These are phyloP conservation scores for Tachuris rubrigastra DNA, from an alignment of 2,113 vertebrate genomes.

Conservation along the genomic window DNA sequence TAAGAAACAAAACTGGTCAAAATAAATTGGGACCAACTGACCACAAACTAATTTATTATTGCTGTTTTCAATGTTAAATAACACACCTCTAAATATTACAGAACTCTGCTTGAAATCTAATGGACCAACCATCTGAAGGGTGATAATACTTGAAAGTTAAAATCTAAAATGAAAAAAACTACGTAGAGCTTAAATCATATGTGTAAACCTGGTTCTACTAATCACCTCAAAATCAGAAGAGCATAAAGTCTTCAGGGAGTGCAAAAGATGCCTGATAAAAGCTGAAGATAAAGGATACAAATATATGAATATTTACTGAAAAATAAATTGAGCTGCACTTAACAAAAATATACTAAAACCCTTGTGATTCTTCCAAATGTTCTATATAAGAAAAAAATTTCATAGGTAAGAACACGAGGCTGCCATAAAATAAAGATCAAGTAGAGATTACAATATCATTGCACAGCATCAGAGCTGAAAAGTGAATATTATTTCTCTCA, in stretches of 20 bases:
- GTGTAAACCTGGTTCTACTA: background rate
- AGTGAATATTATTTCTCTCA: background rate
- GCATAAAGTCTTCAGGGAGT: background rate
- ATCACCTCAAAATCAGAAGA: background rate
- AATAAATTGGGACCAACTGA: background rate
- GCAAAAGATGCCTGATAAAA: background rate
- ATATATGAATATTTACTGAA: background rate
- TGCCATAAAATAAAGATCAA: background rate
- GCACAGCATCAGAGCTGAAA: background rate
- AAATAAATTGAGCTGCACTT: background rate
- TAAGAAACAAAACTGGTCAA: background rate
- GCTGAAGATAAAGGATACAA: background rate
- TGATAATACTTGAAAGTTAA: background rate
- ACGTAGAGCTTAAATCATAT: background rate
- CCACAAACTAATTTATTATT: background rate
- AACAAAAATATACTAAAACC: background rate
- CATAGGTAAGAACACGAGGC: background rate
- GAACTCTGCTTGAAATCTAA: background rate
- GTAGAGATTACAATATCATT: background rate
- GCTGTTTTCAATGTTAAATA: background rate
- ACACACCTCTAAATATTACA: background rate
- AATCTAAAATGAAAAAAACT: background rate
- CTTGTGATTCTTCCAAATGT: background rate
- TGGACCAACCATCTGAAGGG: background rate
- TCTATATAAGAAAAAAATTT: background rate